phyloP scores from a whole-genome alignment of 2,888 invertebrate species.

The Hirtodrosophila alboralis region DNA sequence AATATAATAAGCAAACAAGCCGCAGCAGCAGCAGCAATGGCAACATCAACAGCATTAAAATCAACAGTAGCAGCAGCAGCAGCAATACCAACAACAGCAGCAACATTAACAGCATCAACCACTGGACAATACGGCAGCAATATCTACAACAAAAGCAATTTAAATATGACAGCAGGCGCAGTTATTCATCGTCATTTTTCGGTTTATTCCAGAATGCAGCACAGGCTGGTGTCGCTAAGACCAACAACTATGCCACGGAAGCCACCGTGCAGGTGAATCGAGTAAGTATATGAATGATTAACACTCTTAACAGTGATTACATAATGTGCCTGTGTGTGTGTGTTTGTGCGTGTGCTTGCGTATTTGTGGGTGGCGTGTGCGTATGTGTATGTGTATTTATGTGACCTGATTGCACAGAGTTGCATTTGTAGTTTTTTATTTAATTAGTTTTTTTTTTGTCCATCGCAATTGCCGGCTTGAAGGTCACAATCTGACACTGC shows the following conservation, averaged over 20 bases:
- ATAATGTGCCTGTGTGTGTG: slow-evolving; percentile 51
- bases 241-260: slow-evolving; percentile 84
- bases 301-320: slow-evolving; percentile 47
- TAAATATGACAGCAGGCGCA: slow-evolving; percentile 48
- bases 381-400: slow-evolving; percentile 7
- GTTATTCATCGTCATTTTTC: slow-evolving; percentile 82
- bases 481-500: slow-evolving; percentile 33
- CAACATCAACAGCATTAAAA: slow-evolving; percentile 9
- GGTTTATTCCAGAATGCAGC: slow-evolving; percentile 83
- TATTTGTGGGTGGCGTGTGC: slow-evolving; percentile 10
- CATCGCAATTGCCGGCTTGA: slow-evolving; percentile 25
- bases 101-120: slow-evolving; percentile 29
- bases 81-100: slow-evolving; percentile 4
- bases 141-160: slow-evolving; percentile 44
- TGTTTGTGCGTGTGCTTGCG: slow-evolving; percentile 3
- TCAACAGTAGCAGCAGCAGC: background rate
- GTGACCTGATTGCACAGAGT: slow-evolving; percentile 56
- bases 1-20: slow-evolving; percentile 34
- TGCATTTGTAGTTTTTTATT: slow-evolving; percentile 43
- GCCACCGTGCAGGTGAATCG: slow-evolving; percentile 83
- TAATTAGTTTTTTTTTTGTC: background rate
- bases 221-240: slow-evolving; percentile 77
- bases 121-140: slow-evolving; percentile 32
- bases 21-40: slow-evolving; percentile 25
- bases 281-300: slow-evolving; percentile 70